Base-by-base conservation (phyloP, 2,113 vertebrate genomes). In the Elephantulus edwardii region DNA sequence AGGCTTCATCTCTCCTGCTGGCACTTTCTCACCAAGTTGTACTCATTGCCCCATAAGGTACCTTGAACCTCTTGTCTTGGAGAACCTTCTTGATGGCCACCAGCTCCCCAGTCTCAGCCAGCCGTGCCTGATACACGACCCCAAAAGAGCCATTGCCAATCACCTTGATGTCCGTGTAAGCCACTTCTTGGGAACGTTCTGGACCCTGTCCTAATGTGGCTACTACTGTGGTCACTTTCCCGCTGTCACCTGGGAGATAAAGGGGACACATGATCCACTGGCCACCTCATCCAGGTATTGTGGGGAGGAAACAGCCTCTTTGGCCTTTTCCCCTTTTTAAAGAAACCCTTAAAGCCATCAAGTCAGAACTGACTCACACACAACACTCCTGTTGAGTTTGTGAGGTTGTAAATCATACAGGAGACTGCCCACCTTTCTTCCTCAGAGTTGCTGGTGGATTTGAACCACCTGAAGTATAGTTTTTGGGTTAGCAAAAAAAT, bases 1-100 rank as follows among this genome's bases (percentile, higher is more conserved):
- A 48, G 62, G 35, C 28, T 28, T 74, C 62, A 84, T 22, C 13
- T 58, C 44, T 72, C 68, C 26, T 48, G 35, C 58, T 83, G 46
- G 40, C 11, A 58, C 33, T 62, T 24, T 78, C 75, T 54, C 42
- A 90, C 66, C 19, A 64, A 46, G 82, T 19, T 40, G 16, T 86
- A 22, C 80, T 68, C 72, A 26, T 46, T 60, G 19, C 30, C 81
- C 70, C 30, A 2, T 72, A 52, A 17, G 26, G 93, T 90, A 97
- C 98, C 98, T 99, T 99, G 97, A 99, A 99, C 94, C 98, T 98
- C 96, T 99, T 99, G 96, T 99, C 98, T 97, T 99, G 98, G 83
- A 99, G 98, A 95, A 99, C 98, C 94, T 99, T 99, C 97, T 99
- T 99, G 96, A 99, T 99, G 48, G 98, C 98, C 94, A 99, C 98